Evolutionary conservation across 1,140 invertebrate genomes (phyloP).

Genomic region (Limonius californicus): DNA sequence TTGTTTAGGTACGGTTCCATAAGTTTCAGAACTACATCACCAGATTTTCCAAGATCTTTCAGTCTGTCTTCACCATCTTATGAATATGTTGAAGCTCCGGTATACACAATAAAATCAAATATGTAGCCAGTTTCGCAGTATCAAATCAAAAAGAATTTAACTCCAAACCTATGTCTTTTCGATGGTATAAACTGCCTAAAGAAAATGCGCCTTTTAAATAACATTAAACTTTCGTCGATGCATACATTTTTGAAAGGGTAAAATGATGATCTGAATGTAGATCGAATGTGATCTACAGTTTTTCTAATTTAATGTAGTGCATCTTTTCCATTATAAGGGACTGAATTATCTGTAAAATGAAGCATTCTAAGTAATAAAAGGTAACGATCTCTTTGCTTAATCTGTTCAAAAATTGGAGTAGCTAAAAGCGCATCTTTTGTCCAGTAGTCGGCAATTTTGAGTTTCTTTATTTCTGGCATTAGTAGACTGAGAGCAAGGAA

Average conservation of each 20-base stretch:
- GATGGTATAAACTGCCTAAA: conserved; percentile 16
- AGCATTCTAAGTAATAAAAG: not conserved
- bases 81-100: not conserved
- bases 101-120: conserved; percentile 5
- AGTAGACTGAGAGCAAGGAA: not conserved
- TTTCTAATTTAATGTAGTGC: not conserved
- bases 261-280: not conserved
- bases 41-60: not conserved
- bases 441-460: not conserved
- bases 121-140: not conserved
- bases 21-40: not conserved
- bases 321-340: not conserved
- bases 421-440: no score
- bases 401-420: not conserved
- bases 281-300: not conserved
- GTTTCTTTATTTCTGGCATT: not conserved
- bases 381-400: not conserved
- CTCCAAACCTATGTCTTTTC: conserved; percentile 2
- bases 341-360: not conserved
- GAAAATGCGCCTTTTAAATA: not conserved
- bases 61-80: not conserved
- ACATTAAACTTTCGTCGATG: not conserved
- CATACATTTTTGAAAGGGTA: not conserved
- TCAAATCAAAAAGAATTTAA: conserved; percentile 4
- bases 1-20: not conserved